A percentile compares a stretch with the other conserved stretches of the same genome.
These are phyloP conservation scores for Mayetiola destructor DNA, from an alignment of 2,888 invertebrate genomes.

Conservation along the genomic window DNA sequence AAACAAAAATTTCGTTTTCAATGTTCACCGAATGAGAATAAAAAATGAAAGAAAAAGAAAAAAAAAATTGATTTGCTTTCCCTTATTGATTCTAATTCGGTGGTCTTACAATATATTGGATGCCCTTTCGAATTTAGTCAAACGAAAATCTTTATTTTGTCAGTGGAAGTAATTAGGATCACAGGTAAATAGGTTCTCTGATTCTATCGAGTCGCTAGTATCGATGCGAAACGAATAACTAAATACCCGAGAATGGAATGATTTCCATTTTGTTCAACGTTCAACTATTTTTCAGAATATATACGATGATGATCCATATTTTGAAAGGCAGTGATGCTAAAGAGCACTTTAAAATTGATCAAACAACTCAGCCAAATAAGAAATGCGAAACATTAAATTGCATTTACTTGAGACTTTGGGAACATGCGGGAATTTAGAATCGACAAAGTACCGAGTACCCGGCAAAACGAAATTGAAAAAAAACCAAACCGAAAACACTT, in stretches of 20 bases:
- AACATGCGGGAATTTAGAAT: too few species aligned
- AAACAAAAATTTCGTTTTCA: not conserved
- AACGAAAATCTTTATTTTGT: not conserved
- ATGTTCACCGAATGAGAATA: not conserved
- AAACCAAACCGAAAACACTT: too few species aligned
- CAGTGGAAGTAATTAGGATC: not conserved
- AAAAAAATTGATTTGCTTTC: not conserved
- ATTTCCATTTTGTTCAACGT: not conserved
- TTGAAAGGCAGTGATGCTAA: not conserved
- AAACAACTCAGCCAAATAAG: not conserved
- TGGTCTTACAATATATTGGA: too few species aligned
- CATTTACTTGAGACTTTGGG: not conserved
- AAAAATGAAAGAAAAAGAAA: not conserved
- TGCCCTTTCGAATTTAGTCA: not conserved
- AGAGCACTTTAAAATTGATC: slow-evolving; percentile 3
- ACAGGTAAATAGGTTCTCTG: slow-evolving; percentile 3
- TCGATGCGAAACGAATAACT: not conserved
- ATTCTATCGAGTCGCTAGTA: too few species aligned
- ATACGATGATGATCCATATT: not conserved
- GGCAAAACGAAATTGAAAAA: too few species aligned
- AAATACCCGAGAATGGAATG: not conserved
- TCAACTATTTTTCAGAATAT: not conserved
- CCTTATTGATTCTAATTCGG: too few species aligned
- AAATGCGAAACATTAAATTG: slow-evolving; percentile 4
- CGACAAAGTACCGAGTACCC: too few species aligned